Conservation (phyloP, 2,888 invertebrate genomes). For the Galerucella nymphaeae region DNA sequence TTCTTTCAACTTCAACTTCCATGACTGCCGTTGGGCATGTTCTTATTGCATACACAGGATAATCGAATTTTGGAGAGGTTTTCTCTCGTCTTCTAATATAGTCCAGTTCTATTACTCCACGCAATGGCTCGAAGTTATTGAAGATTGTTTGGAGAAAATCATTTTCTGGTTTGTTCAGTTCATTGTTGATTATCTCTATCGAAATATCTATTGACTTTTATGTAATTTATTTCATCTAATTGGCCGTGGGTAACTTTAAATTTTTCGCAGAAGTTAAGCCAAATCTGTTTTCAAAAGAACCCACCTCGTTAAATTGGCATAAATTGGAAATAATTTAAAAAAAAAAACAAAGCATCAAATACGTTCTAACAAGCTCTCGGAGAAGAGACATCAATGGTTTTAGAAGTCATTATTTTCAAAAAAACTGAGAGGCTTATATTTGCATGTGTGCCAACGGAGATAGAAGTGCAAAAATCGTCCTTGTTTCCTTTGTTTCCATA, state of each 20-base stretch:
- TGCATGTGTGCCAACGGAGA: conserved; percentile 58
- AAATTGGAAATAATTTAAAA: conserved; percentile 33
- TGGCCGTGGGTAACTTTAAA: background rate
- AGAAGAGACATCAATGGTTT: conserved; percentile 62
- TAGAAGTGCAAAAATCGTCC: conserved; percentile 45
- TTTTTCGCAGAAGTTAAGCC: conserved; percentile 34
- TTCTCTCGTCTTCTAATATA: too few relatives aligned
- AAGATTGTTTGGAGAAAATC: too few relatives aligned
- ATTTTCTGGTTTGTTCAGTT: too few relatives aligned
- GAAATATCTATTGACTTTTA: too few relatives aligned
- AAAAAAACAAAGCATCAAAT: conserved; percentile 48
- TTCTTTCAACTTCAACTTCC: too few relatives aligned
- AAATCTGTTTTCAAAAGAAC: conserved; percentile 36
- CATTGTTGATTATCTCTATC: too few relatives aligned
- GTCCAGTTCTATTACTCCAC: too few relatives aligned
- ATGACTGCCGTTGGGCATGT: too few relatives aligned
- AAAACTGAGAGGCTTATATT: conserved; percentile 54
- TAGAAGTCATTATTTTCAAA: conserved; percentile 63
- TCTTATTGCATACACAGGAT: too few relatives aligned
- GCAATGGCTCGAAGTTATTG: too few relatives aligned
- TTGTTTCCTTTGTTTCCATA: conserved; percentile 38
- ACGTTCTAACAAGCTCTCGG: conserved; percentile 55
- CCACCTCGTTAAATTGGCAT: conserved; percentile 43
- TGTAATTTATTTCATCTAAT: background rate
- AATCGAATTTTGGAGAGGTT: too few relatives aligned